Evolutionary conservation across 2,797 vertebrate species (phyloP).

Genomic region (Naso thynnoides): DNA sequence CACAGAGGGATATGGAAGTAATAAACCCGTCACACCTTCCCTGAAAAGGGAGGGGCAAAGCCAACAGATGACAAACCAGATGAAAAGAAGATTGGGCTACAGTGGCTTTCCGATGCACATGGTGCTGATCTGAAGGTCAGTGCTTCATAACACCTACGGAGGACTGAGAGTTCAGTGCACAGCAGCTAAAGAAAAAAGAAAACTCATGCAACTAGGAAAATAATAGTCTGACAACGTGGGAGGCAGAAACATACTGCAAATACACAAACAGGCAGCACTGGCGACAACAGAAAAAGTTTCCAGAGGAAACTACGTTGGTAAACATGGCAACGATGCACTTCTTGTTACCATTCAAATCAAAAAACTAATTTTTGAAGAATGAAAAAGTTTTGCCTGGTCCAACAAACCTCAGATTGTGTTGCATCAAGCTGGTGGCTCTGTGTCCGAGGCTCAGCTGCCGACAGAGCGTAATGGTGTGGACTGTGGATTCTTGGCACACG

Average conservation of each 20-base stretch:
- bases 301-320: background rate
- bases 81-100: background rate
- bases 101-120: background rate
- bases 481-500: slow-evolving; percentile 38
- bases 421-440: slow-evolving; percentile 11
- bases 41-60: background rate
- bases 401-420: slow-evolving; percentile 15
- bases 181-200: background rate
- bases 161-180: background rate
- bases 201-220: background rate
- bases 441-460: slow-evolving; percentile 33
- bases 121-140: background rate
- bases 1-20: background rate
- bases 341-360: no score
- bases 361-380: background rate
- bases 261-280: background rate
- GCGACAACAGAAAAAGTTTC: background rate
- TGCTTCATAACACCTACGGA: background rate
- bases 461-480: slow-evolving; percentile 24
- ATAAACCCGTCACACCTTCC: background rate
- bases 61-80: background rate
- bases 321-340: background rate
- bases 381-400: slow-evolving; percentile 7
- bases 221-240: background rate
- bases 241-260: no score